Evolutionary conservation across 30 jellyfish, hydroid and myxozoan genomes (phyloP).

Genomic region (Aurelia sp.): DNA sequence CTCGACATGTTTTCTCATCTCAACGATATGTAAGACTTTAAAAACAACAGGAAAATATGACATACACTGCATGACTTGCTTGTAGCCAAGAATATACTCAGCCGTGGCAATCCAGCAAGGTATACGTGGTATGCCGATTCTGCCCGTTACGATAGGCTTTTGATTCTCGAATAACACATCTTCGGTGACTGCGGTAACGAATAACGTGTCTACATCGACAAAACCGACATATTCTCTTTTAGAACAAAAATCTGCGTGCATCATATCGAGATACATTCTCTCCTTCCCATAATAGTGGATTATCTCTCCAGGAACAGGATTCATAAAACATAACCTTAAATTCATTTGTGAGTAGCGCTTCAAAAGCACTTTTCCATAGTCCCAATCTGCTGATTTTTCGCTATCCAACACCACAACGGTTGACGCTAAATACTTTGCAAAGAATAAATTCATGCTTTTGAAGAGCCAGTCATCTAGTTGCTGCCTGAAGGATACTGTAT

Average conservation of each 20-base stretch:
- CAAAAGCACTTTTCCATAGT: constrained; percentile 13
- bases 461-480: constrained; percentile 45
- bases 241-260: constrained; percentile 41
- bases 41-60: constrained; percentile 65
- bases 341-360: background rate
- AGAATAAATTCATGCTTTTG: constrained; percentile 36
- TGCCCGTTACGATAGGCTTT: constrained; percentile 47
- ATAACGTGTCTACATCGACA: constrained; percentile 56
- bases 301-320: constrained; percentile 18
- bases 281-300: constrained; percentile 46
- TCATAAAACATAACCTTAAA: constrained; percentile 21
- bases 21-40: constrained; percentile 39
- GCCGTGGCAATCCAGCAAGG: constrained; percentile 56
- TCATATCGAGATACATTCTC: constrained; percentile 57
- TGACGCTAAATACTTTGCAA: constrained; percentile 40
- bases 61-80: constrained; percentile 69
- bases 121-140: constrained; percentile 45
- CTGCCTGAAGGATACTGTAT: background rate
- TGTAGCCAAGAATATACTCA: constrained; percentile 44
- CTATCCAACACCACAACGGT: constrained; percentile 35
- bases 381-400: constrained; percentile 39
- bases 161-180: constrained; percentile 43
- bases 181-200: constrained; percentile 49
- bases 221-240: constrained; percentile 40
- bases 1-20: constrained; percentile 54